A percentile compares a stretch with the other conserved stretches of the same genome.
phyloP scores from a whole-genome alignment of 2,888 invertebrate genomes.

The Nemurella pictetii region DNA sequence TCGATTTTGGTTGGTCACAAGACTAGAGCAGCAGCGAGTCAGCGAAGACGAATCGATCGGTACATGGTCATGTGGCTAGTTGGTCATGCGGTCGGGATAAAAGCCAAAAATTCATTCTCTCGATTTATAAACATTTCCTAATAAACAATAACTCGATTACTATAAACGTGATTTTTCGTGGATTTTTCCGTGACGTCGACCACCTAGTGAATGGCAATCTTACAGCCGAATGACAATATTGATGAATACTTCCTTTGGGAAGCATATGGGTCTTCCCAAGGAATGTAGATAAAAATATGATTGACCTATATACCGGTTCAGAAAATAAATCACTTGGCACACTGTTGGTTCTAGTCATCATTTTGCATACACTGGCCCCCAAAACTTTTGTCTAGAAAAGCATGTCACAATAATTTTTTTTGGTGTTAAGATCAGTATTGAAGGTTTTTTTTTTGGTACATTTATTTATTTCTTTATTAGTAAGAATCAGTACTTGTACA shows the following conservation, averaged over 20 bases:
- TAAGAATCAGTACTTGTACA: not conserved
- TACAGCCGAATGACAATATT: not conserved
- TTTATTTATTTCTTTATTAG: too few species aligned
- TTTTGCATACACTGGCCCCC: not conserved
- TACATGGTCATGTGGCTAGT: not conserved
- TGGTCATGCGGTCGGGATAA: not conserved
- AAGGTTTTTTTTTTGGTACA: not conserved
- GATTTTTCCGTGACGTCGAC: not conserved
- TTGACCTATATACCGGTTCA: not conserved
- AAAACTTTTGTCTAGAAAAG: not conserved
- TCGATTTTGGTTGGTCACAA: conserved; percentile 3
- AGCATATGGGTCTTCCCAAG: too few species aligned
- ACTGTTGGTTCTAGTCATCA: not conserved
- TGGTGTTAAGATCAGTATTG: not conserved
- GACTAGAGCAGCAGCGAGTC: not conserved
- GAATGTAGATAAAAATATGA: not conserved
- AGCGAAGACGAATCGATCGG: not conserved
- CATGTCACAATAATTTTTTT: too few species aligned
- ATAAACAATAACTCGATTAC: not conserved
- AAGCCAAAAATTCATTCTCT: not conserved
- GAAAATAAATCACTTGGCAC: not conserved
- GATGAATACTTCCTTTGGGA: not conserved
- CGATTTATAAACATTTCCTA: not conserved
- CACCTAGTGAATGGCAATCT: not conserved
- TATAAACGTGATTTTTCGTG: not conserved